A percentile compares a stretch with the other conserved stretches of the same genome.
These are phyloP conservation scores for Rhinolophus sinicus DNA, from an alignment of 2,113 vertebrate species.

Conservation along the genomic window DNA sequence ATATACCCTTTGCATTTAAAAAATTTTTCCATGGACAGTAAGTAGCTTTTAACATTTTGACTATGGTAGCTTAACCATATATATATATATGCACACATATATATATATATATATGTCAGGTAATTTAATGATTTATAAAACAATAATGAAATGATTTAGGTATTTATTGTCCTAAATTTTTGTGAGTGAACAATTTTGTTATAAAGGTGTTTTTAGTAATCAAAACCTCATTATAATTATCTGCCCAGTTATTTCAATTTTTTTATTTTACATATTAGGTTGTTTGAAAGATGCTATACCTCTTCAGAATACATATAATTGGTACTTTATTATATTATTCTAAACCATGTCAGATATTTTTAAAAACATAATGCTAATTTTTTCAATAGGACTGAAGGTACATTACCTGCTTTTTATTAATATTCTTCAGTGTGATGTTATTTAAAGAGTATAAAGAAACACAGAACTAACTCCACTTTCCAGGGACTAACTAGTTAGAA, in stretches of 20 bases:
- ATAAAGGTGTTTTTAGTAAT: not conserved
- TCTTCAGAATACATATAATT: not conserved
- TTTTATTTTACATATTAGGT: not conserved
- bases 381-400: not conserved
- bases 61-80: not conserved
- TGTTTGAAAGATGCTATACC: not conserved
- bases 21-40: not conserved
- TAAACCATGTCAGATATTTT: not conserved
- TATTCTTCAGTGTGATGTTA: not conserved
- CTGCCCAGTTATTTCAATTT: not conserved
- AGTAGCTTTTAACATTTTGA: not conserved
- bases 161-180: not conserved
- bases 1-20: not conserved
- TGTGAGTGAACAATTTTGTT: not conserved
- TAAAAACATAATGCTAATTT: not conserved
- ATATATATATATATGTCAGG: not conserved
- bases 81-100: too few relatives aligned
- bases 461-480: conserved; percentile 42
- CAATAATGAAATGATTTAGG: not conserved
- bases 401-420: not conserved
- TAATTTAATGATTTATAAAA: not conserved
- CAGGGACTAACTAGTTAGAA: conserved; percentile 53
- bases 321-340: not conserved
- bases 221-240: not conserved
- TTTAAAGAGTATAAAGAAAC: not conserved